Evolutionary conservation across 64 coral and sea anemone genomes (phyloP).

Genomic region (Pocillopora verrucosa): DNA sequence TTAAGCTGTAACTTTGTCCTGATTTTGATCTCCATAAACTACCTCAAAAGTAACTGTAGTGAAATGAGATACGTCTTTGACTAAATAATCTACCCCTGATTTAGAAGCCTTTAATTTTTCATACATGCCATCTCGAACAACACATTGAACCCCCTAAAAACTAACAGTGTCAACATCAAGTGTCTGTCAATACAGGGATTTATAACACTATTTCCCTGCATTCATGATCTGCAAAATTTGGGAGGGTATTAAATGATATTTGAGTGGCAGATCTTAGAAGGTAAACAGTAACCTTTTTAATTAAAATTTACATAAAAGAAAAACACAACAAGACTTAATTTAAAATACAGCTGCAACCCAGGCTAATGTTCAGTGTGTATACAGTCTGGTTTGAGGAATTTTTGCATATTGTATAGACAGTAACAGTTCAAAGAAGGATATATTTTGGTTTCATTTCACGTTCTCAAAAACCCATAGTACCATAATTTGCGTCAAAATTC

Average conservation of each 20-base stretch:
- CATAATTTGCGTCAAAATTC: background rate
- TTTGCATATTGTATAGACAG: constrained; percentile 1
- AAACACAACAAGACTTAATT: constrained; percentile 37
- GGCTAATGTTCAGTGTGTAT: background rate
- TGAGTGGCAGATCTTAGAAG: background rate
- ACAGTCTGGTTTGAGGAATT: background rate
- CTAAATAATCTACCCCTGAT: no score
- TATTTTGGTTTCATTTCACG: background rate
- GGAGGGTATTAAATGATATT: background rate
- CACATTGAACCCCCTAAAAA: no score
- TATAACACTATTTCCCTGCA: background rate
- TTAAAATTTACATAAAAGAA: background rate
- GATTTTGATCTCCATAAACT: no score
- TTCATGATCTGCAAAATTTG: background rate
- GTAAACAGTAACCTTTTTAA: background rate
- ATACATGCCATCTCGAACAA: no score
- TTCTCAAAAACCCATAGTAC: background rate
- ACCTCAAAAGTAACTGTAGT: no score
- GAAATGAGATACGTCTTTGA: no score
- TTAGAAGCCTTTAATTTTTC: no score
- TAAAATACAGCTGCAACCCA: background rate
- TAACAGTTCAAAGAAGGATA: background rate
- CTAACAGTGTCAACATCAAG: no score
- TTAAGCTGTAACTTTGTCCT: no score
- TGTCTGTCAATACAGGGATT: background rate